Evolutionary conservation across 2,888 invertebrate genomes (phyloP).

Genomic region (Cantharis nigra): DNA sequence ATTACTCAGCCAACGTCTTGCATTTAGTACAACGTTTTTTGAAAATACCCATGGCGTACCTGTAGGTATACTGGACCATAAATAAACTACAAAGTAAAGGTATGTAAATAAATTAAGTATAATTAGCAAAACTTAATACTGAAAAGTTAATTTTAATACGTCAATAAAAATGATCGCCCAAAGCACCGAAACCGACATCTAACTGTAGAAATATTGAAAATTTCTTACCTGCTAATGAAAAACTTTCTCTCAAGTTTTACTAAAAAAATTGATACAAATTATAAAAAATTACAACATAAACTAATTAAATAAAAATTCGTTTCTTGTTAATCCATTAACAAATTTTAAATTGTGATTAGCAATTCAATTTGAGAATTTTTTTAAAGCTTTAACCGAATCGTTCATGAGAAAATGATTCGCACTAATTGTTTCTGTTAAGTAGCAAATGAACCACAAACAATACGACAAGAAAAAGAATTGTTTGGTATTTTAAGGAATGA

Average conservation of each 20-base stretch:
- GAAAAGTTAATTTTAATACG: not conserved
- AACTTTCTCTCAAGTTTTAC: not conserved
- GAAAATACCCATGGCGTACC: not conserved
- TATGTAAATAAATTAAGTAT: not conserved
- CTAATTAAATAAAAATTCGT: not conserved
- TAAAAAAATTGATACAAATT: not conserved
- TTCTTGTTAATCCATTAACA: not conserved
- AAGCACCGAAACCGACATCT: not conserved
- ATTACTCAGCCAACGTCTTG: not conserved
- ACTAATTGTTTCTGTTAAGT: conserved; percentile 21
- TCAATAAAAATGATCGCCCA: not conserved
- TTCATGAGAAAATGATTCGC: conserved; percentile 1
- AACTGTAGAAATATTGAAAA: not conserved
- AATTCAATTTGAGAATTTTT: not conserved
- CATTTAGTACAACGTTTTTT: not conserved
- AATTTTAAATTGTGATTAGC: not conserved
- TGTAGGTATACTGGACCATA: not conserved
- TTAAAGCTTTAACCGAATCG: not conserved
- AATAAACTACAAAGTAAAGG: not conserved
- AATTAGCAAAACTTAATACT: not conserved
- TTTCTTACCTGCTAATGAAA: not conserved
- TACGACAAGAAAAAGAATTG: conserved; percentile 11
- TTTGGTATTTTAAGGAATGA: conserved; percentile 45
- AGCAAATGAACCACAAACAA: conserved; percentile 14
- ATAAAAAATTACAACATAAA: not conserved